Conservation (phyloP, 35 echinoderm and acorn worm genomes). For the Heliocidaris tuberculata region DNA sequence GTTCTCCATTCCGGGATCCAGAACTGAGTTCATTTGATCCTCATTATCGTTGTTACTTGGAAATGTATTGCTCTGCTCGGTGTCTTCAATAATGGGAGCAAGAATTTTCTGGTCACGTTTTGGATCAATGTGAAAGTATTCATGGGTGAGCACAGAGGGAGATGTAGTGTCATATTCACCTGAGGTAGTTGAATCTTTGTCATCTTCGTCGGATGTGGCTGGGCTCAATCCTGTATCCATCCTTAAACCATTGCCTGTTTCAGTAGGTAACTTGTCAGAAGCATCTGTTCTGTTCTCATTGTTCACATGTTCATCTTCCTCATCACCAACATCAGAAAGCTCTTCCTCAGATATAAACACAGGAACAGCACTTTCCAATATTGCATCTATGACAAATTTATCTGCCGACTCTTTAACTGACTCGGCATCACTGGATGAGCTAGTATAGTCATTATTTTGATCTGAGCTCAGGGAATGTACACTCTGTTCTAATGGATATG, state of each 20-base stretch:
- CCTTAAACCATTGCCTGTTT: neutral
- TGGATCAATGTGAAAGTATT: slow-evolving; percentile 36
- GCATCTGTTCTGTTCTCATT: neutral
- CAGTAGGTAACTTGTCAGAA: neutral
- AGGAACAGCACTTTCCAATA: slow-evolving; percentile 24
- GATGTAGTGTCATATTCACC: slow-evolving; percentile 31
- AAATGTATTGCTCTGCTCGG: neutral
- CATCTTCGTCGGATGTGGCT: neutral
- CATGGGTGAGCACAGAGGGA: neutral
- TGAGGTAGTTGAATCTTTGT: slow-evolving; percentile 40
- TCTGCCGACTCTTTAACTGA: neutral
- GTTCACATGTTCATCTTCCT: neutral
- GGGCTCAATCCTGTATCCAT: neutral
- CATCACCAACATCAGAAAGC: slow-evolving; percentile 36
- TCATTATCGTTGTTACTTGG: neutral
- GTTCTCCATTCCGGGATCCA: neutral
- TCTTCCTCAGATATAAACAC: slow-evolving; percentile 26
- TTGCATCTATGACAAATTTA: slow-evolving; percentile 7
- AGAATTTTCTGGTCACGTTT: neutral
- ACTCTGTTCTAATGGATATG: neutral
- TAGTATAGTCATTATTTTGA: neutral
- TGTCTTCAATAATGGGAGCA: slow-evolving; percentile 36
- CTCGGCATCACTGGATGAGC: slow-evolving; percentile 55
- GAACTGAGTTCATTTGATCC: neutral
- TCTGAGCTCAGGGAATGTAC: neutral